Conservation (phyloP, 2,113 vertebrate genomes). For the Balaeniceps rex region DNA sequence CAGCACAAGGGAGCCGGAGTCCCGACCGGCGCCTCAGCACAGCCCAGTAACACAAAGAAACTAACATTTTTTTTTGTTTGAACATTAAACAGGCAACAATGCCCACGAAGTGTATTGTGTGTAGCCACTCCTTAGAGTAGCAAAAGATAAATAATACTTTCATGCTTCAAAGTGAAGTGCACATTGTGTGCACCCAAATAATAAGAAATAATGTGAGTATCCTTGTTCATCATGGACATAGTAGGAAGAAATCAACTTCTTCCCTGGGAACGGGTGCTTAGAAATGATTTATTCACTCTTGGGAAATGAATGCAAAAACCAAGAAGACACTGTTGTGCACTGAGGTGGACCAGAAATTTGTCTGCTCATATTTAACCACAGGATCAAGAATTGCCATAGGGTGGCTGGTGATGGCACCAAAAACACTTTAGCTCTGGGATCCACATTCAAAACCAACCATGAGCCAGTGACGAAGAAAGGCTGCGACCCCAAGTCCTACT, state of each 20-base stretch:
- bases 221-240: conserved; percentile 53
- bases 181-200: conserved; percentile 58
- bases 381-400: not conserved
- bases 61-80: not conserved
- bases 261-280: conserved; percentile 39
- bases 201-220: conserved; percentile 58
- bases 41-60: not conserved
- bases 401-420: not conserved
- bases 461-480: not conserved
- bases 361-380: conserved; percentile 14
- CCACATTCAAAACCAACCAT: not conserved
- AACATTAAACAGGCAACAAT: conserved; percentile 47
- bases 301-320: conserved; percentile 45
- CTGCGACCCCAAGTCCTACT: not conserved
- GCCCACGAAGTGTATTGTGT: not conserved
- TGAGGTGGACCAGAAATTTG: conserved; percentile 40
- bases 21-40: not conserved
- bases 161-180: conserved; percentile 58
- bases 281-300: conserved; percentile 55
- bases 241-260: conserved; percentile 61
- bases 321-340: conserved; percentile 30
- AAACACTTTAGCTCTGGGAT: not conserved
- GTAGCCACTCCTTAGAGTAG: conserved; percentile 6
- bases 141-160: conserved; percentile 57
- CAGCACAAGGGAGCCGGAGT: not conserved